Evolutionary conservation across 53 echinoderm and acorn worm species (phyloP), one percentile per base, ranked within the genome.

Genomic region (Crossaster papposus): DNA sequence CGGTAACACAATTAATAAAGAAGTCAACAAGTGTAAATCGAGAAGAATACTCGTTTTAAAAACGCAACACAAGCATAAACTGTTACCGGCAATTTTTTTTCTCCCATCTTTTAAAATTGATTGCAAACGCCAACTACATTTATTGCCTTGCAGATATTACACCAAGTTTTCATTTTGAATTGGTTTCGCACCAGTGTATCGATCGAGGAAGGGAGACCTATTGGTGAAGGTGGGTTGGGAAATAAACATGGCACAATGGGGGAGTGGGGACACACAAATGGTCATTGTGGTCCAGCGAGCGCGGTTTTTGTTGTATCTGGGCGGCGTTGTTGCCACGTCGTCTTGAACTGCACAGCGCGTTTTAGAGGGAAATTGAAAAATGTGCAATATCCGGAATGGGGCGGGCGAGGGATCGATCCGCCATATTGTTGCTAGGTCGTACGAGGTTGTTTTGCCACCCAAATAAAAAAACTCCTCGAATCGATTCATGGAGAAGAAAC

Each of bases 341-440:
- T 83, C 70, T 70, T 70, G n/a, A n/a, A n/a, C n/a, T n/a, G 44
- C 70, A 37, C 36, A 70, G 20, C 32, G 70, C 83, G 51, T 83
- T 83, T 83, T 83, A 51, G 83, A 26, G 83, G 83, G 83, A 83
- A 83, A 83, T 83, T 70, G 83, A 83, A 78, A n/a, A 83, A 83
- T 70, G 83, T 70, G 83, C 83, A 83, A 83, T 83, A 83, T 83
- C 83, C 83, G 83, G 83, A 28, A 1, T 1, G 44, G 78, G 35
- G n/a, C n/a, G 70, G 34, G 44, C 50, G 83, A 15, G 70, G 28
- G 58, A 83, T 83, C 83, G 83, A 83, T 83, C 70, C 68, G 83
- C 83, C 70, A 70, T 83, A 71, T 83, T 83, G 83, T 83, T 83
- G 64, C 62, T 26, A 3, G 38, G 51, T 54, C 2, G 12, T 18